Conservation (phyloP, 2,113 vertebrate species). For the Pongo pygmaeus region DNA sequence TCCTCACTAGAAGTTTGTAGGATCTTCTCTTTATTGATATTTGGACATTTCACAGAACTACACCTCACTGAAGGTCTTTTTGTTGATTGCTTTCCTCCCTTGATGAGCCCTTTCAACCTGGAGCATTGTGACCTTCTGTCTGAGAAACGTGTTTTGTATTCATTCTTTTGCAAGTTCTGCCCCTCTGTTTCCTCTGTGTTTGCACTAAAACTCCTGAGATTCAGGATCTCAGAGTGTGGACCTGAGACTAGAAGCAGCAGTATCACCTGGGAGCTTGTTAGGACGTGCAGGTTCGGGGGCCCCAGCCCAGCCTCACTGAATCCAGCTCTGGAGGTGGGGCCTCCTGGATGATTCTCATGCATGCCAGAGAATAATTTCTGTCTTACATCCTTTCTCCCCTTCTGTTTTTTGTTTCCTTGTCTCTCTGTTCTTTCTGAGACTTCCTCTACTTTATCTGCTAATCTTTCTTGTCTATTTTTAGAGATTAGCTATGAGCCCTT, state of each 20-base stretch:
- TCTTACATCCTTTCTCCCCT: fast-evolving
- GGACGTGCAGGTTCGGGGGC: not conserved
- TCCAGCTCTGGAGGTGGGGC: not conserved
- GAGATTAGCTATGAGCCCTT: not conserved
- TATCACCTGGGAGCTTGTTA: not conserved
- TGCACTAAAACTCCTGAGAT: too few species aligned
- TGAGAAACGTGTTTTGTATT: not conserved
- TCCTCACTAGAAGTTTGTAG: not conserved
- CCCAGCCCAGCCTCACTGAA: not conserved
- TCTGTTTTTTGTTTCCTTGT: not conserved
- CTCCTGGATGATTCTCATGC: fast-evolving
- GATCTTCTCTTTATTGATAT: not conserved
- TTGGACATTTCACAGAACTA: not conserved
- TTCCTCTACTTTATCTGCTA: not conserved
- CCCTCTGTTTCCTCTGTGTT: not conserved
- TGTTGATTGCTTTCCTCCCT: not conserved
- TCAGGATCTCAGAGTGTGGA: fast-evolving
- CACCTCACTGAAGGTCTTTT: not conserved
- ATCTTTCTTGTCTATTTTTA: not conserved
- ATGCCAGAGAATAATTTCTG: fast-evolving
- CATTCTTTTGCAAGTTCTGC: not conserved
- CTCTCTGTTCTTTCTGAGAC: not conserved
- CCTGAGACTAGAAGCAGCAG: not conserved
- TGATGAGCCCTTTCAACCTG: not conserved
- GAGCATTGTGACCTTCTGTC: not conserved